These are phyloP conservation scores for Lepisosteus osseus DNA, from an alignment of 2,113 vertebrate species.

Conservation along the genomic window DNA sequence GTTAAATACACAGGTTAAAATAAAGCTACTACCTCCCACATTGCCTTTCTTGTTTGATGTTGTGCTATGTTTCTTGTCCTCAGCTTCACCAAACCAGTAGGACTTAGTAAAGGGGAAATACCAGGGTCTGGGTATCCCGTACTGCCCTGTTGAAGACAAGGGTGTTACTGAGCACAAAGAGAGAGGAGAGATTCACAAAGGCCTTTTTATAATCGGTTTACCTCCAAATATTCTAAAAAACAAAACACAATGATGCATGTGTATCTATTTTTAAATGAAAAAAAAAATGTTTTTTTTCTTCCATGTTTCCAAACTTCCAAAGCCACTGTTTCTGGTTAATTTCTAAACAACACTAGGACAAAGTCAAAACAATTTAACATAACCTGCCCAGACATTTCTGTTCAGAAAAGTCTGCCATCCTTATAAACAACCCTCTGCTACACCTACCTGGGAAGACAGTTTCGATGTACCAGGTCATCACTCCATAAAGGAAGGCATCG, in stretches of 20 bases:
- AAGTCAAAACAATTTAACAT: background rate
- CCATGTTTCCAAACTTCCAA: no score
- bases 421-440: background rate
- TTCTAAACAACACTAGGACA: background rate
- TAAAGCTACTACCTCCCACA: conserved; percentile 68
- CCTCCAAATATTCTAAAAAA: no score
- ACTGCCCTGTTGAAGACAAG: conserved; percentile 76
- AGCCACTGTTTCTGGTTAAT: no score
- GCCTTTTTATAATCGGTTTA: no score
- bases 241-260: no score
- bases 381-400: background rate
- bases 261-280: no score
- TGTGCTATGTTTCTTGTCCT: conserved; percentile 49
- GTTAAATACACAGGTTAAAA: background rate
- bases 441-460: conserved; percentile 88
- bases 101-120: conserved; percentile 90
- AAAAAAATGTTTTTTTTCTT: no score
- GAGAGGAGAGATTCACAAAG: no score
- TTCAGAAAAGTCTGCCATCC: background rate
- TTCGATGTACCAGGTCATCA: conserved; percentile 96
- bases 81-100: conserved; percentile 87
- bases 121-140: conserved; percentile 92
- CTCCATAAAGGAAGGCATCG: conserved; percentile 84
- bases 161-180: background rate
- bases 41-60: conserved; percentile 58